Evolutionary conservation across 2,113 vertebrate genomes (phyloP), one percentile per base, ranked within the genome.

Genomic region (Ceratotherium simum): DNA sequence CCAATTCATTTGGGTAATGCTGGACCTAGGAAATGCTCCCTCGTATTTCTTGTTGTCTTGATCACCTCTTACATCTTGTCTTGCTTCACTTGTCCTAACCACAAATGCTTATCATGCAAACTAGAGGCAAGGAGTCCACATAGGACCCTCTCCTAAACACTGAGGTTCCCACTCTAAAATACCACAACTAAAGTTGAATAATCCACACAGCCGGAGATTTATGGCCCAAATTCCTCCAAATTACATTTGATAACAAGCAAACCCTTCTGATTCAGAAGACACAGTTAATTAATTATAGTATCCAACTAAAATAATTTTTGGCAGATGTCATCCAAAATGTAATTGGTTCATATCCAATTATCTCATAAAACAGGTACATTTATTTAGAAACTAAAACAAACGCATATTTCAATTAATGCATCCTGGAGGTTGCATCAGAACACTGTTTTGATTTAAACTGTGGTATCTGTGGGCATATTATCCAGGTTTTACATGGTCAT

Each of bases 261-360:
- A 76, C 86, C 21, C 83, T 90, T 89, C 70, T 90, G 95, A 87
- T 67, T 51, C 92, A 84, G 75, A 93, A 72, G 64, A 14, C 79
- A 92, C 36, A 36, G 92, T 88, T 96, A 96, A 96, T 96, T 96
- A 96, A 96, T 88, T 94, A 96, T 31, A 95, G 62, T 56, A 42
- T 60, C 73, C 92, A 80, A 72, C 79, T 95, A 97, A 97, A 97
- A 96, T 94, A 83, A 87, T 85, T 97, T 98, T 96, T 97, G 98
- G 95, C 97, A 97, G 96, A 97, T 87, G 65, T 18, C 14, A 13
- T 67, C 70, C 95, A 76, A 92, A 94, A 96, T 81, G 75, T 94
- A 95, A 97, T 96, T 96, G 90, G 81, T 92, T 96, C 64, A 33
- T 93, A 95, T 79, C 90, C 92, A 97, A 97, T 96, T 96, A 97